Conservation (phyloP, 2,113 vertebrate species). For the Bettongia penicillata region DNA sequence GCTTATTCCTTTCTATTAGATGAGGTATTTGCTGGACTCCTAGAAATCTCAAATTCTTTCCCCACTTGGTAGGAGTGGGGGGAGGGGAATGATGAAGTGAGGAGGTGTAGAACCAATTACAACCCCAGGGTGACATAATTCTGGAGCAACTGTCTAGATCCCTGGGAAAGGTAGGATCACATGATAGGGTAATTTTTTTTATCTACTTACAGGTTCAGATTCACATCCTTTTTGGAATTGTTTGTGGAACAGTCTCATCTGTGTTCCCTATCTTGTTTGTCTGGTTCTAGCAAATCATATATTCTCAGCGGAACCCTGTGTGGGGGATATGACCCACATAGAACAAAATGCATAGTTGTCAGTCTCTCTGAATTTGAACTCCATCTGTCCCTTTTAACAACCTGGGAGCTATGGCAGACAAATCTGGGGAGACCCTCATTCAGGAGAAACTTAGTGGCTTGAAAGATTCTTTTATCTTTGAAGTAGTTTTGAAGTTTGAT, state of each 20-base stretch:
- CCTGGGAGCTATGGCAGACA: neutral
- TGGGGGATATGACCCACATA: neutral
- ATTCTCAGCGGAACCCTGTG: neutral
- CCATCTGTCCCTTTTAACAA: neutral
- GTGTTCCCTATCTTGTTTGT: neutral
- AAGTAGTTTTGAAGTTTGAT: neutral
- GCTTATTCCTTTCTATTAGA: neutral
- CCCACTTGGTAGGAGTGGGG: neutral
- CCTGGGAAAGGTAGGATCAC: neutral
- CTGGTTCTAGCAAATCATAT: neutral
- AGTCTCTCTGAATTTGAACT: neutral
- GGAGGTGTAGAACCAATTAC: neutral
- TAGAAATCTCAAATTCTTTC: neutral
- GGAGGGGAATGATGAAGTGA: neutral
- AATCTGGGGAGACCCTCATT: neutral
- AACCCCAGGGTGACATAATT: neutral
- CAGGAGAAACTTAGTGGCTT: neutral
- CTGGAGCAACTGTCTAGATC: neutral
- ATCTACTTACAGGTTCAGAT: neutral
- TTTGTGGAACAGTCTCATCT: neutral
- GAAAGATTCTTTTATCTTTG: neutral
- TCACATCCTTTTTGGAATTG: neutral
- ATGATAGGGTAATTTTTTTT: neutral
- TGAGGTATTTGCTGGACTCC: neutral
- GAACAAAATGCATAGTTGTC: neutral